Evolutionary conservation across 2,888 invertebrate species (phyloP), one percentile per base, ranked within the genome.

Genomic region (Neoscelio sp.): DNA sequence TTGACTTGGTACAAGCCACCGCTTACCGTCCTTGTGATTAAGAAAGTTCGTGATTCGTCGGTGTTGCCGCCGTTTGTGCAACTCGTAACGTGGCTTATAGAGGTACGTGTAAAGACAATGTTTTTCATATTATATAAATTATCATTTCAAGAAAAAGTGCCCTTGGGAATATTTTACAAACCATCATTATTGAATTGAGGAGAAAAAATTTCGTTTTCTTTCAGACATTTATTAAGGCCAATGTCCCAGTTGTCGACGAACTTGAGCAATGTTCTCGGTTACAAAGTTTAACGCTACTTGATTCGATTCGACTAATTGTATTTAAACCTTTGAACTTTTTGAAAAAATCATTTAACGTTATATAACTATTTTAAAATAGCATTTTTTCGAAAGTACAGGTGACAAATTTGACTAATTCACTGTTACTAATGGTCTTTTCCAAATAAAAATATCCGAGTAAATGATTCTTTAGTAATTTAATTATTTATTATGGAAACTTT

Each of bases 1-100:
- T 92, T 99, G 87, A 98, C 97, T 44, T 99, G 99, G 99, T 97
- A 97, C 94, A 98, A 98, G 91, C 96, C 97, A 13, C 98, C 98
- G 0, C 93, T 98, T 82, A 97, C 97, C n/a, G 98, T 98, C 84
- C 94, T 99, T 84, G 98, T 99, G 80, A 98, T 99, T 91, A 98
- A 98, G 92, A 99, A 99, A 91, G 96, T 98, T 62, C 94, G 97
- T 90, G 99, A 99, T 91, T 95, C 95, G 6, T 94, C 95, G 33
- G 97, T 99, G 42, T 92, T 98, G 81, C 93, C 94, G 76, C 98
- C 98, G 0, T 99, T 98, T 91, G 96, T 97, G 7, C 96, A 98
- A 86, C 93, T 99, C 46, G 96, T 98, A 26, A 95, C 95, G 87
- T 99, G 98, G 98, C 93, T 99, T 54, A 96, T 98, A 85, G 94